Conservation (phyloP, 2,797 vertebrate genomes). For the Taeniopygia guttata region DNA sequence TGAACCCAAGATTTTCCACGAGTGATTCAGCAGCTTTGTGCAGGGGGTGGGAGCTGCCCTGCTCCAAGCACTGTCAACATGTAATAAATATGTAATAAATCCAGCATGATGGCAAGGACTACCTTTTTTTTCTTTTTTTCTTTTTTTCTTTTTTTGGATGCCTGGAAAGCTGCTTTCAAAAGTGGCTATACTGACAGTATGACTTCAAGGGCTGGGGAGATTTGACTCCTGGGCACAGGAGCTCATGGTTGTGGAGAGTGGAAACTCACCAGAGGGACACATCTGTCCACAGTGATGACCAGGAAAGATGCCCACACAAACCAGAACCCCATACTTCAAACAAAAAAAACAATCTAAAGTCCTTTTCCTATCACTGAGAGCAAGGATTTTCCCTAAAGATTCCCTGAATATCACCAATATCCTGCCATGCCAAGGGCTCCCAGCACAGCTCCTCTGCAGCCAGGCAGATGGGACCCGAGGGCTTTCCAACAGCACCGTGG, state of each 20-base stretch:
- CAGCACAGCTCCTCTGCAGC: not conserved
- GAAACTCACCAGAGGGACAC: not conserved
- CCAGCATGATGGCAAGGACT: not conserved
- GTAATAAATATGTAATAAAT: not conserved
- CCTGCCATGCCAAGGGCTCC: not conserved
- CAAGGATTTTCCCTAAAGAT: not conserved
- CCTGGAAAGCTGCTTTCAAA: not conserved
- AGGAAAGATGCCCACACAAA: not conserved
- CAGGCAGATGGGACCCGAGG: not conserved
- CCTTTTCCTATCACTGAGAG: not conserved
- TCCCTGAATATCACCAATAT: not conserved
- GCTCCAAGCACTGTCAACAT: not conserved
- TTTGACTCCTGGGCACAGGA: not conserved
- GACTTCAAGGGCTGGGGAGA: not conserved
- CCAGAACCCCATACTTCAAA: not conserved
- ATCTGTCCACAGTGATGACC: fast-evolving
- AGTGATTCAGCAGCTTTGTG: not conserved
- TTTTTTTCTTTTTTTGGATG: not conserved
- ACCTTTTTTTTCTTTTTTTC: not conserved
- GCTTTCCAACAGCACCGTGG: not conserved
- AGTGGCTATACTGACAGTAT: not conserved
- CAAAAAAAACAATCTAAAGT: not conserved
- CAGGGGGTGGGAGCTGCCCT: not conserved
- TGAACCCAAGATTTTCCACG: not conserved
- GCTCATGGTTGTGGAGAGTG: not conserved